Conservation (phyloP, 35 echinoderm and acorn worm genomes). For the Chiridota heheva region DNA sequence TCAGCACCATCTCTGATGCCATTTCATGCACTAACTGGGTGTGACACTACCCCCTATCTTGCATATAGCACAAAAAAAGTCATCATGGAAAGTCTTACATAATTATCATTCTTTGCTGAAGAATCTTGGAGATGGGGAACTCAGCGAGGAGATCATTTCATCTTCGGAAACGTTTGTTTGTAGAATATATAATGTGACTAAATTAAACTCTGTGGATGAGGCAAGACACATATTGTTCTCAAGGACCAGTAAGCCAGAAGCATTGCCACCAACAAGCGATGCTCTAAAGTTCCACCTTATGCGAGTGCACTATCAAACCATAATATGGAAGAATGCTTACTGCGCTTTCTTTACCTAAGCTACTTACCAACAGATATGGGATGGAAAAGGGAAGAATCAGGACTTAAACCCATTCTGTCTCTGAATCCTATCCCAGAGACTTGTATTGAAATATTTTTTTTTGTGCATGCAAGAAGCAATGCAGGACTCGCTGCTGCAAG, state of each 20-base stretch:
- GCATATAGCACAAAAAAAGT: too few species aligned
- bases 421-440: too few species aligned
- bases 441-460: too few species aligned
- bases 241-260: not conserved
- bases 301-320: constrained; percentile 39
- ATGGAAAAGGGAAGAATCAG: not conserved
- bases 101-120: too few species aligned
- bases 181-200: not conserved
- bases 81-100: too few species aligned
- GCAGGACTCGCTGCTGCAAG: too few species aligned
- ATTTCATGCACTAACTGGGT: constrained; percentile 13
- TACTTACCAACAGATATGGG: not conserved
- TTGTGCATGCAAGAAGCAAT: too few species aligned
- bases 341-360: not conserved
- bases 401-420: too few species aligned
- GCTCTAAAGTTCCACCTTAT: constrained; percentile 20
- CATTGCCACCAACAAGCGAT: constrained; percentile 27
- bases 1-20: not conserved
- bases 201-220: not conserved
- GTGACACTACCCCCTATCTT: constrained; percentile 17
- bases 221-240: not conserved
- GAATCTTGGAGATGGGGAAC: too few species aligned
- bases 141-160: constrained; percentile 4
- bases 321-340: constrained; percentile 45
- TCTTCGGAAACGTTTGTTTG: constrained; percentile 16